Evolutionary conservation across 1,140 invertebrate genomes (phyloP).

Genomic region (Agrypnia vestita): DNA sequence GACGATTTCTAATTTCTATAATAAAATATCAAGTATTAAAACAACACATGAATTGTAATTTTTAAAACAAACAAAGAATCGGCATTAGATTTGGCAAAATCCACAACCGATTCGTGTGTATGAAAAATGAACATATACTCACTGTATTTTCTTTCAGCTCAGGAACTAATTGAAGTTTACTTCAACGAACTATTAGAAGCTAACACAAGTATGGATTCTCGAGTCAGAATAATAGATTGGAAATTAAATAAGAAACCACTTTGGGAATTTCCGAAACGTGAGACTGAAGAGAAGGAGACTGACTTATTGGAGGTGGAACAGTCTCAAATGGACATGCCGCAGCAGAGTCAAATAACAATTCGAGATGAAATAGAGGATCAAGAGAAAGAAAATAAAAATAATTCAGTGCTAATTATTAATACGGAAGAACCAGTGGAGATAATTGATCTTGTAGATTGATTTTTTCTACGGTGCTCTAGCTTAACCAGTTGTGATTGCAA

Average conservation of each 20-base stretch:
- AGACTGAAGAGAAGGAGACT: neutral
- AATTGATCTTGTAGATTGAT: too few species aligned
- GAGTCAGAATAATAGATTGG: conserved; percentile 69
- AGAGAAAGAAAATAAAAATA: neutral
- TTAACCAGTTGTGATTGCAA: too few species aligned
- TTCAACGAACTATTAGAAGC: conserved; percentile 39
- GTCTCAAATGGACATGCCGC: neutral
- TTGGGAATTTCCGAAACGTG: neutral
- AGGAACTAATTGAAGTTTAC: conserved; percentile 44
- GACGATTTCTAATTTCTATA: too few species aligned
- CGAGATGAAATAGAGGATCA: neutral
- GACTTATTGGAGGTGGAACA: too few species aligned
- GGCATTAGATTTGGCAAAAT: neutral
- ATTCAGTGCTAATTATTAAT: too few species aligned
- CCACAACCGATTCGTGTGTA: too few species aligned
- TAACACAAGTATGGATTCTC: conserved; percentile 16
- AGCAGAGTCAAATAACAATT: neutral
- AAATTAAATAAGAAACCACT: conserved; percentile 38
- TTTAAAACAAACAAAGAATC: neutral
- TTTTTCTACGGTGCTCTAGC: too few species aligned
- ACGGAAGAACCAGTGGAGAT: too few species aligned
- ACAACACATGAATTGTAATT: too few species aligned
- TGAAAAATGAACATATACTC: neutral
- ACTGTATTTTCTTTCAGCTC: conserved; percentile 24
- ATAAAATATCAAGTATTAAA: too few species aligned